phyloP scores from a whole-genome alignment of 2,113 vertebrate genomes.

The Pseudorasbora parva region DNA sequence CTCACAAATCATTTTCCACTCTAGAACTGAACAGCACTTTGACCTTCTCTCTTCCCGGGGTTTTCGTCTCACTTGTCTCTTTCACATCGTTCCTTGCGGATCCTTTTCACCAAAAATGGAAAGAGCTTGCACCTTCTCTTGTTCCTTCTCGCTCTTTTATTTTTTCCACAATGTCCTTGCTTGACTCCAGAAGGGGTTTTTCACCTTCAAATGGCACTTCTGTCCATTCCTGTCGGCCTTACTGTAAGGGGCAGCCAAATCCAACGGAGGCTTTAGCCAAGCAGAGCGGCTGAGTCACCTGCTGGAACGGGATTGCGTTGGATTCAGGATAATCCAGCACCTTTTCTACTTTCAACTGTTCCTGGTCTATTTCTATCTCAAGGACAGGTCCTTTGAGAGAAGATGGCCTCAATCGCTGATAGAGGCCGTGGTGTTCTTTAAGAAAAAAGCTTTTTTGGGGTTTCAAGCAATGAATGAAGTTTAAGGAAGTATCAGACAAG shows the following conservation, averaged over 20 bases:
- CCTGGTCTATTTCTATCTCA: conserved; percentile 32
- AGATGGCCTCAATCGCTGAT: conserved; percentile 34
- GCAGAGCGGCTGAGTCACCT: conserved; percentile 28
- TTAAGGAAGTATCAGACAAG: not conserved
- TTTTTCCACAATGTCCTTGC: not conserved
- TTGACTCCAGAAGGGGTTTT: conserved; percentile 20
- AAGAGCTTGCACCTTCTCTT: conserved; percentile 23
- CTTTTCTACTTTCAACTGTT: conserved; percentile 24
- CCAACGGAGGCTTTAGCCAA: not conserved
- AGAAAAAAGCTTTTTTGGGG: conserved; percentile 30
- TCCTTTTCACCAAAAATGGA: conserved; percentile 38
- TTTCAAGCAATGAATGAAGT: not conserved
- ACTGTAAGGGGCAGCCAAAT: not conserved
- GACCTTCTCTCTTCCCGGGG: conserved; percentile 40
- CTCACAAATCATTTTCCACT: conserved; percentile 17
- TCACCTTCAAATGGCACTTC: conserved; percentile 39
- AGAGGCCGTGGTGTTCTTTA: conserved; percentile 20
- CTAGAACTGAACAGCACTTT: conserved; percentile 27
- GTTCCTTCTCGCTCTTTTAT: conserved; percentile 16
- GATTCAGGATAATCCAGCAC: conserved; percentile 34
- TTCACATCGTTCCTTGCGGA: not conserved
- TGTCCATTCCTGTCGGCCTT: conserved; percentile 6
- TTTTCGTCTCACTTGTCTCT: conserved; percentile 26
- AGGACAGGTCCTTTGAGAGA: conserved; percentile 37
- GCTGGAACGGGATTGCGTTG: conserved; percentile 3